phyloP scores from a whole-genome alignment of 1,140 invertebrate species.

The Helicoverpa armigera region DNA sequence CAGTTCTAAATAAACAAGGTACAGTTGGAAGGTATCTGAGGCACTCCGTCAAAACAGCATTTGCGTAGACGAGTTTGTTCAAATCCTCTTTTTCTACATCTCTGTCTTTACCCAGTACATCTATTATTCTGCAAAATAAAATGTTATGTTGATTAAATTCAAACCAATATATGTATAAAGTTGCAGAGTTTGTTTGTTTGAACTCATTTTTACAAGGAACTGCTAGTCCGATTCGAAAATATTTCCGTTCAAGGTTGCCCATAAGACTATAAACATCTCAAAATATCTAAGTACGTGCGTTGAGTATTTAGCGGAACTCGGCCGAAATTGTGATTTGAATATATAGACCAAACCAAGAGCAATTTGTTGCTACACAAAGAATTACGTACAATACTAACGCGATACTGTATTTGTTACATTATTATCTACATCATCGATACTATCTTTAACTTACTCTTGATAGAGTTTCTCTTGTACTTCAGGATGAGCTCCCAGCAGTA shows the following conservation, averaged over 20 bases:
- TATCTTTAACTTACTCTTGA: slow-evolving; percentile 58
- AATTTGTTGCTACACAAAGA: too few relatives aligned
- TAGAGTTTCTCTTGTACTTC: slow-evolving; percentile 61
- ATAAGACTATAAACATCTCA: too few relatives aligned
- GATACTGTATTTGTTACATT: not conserved
- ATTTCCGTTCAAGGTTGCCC: too few relatives aligned
- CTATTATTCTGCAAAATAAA: not conserved
- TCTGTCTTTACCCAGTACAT: slow-evolving; percentile 23
- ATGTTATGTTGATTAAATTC: not conserved
- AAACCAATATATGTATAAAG: not conserved
- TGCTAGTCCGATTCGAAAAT: too few relatives aligned
- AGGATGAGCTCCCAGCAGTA: slow-evolving; percentile 61
- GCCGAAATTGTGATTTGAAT: too few relatives aligned
- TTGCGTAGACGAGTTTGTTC: slow-evolving; percentile 87
- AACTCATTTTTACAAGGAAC: not conserved
- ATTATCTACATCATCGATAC: not conserved
- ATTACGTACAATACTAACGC: not conserved
- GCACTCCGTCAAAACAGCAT: slow-evolving; percentile 89
- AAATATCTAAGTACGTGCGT: too few relatives aligned
- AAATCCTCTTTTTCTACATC: slow-evolving; percentile 83
- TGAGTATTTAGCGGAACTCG: too few relatives aligned
- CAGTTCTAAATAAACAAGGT: slow-evolving; percentile 83
- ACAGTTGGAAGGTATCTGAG: slow-evolving; percentile 88
- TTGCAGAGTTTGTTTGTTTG: too few relatives aligned
- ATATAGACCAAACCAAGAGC: too few relatives aligned